Conservation (phyloP, 2,797 vertebrate species). For the Lagorchestes hirsutus region DNA sequence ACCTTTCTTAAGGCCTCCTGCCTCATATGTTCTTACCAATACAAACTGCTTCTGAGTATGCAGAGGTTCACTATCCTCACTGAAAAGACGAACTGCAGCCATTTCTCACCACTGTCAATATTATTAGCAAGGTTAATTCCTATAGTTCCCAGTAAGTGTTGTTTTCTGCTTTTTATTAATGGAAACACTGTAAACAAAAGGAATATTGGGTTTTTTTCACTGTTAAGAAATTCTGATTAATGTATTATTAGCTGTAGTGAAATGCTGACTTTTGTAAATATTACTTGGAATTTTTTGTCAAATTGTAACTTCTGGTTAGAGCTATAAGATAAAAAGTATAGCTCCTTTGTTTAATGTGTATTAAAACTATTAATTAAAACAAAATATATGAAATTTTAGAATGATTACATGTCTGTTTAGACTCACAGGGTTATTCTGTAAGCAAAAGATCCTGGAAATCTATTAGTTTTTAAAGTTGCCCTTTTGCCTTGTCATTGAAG, state of each 20-base stretch:
- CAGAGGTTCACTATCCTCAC: conserved; percentile 31
- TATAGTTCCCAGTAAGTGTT: conserved; percentile 13
- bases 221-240: conserved; percentile 53
- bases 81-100: conserved; percentile 16
- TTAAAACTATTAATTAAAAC: conserved; percentile 70
- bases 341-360: conserved; percentile 45
- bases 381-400: conserved; percentile 49
- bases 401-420: background rate
- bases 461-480: conserved; percentile 6
- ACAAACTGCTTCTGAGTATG: conserved; percentile 24
- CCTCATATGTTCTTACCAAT: background rate
- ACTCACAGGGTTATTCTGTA: background rate
- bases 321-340: conserved; percentile 45
- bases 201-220: conserved; percentile 11
- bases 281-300: conserved; percentile 68
- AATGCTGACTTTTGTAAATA: conserved; percentile 57
- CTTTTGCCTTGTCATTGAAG: conserved; percentile 38
- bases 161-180: conserved; percentile 2
- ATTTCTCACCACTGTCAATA: conserved; percentile 31
- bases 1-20: background rate
- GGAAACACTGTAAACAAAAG: conserved; percentile 13
- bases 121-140: background rate
- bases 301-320: conserved; percentile 51
- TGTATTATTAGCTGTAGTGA: conserved; percentile 47
- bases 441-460: conserved; percentile 3